Base-by-base conservation (phyloP, 2,888 invertebrate species). In the Sclerodermus sp. region DNA sequence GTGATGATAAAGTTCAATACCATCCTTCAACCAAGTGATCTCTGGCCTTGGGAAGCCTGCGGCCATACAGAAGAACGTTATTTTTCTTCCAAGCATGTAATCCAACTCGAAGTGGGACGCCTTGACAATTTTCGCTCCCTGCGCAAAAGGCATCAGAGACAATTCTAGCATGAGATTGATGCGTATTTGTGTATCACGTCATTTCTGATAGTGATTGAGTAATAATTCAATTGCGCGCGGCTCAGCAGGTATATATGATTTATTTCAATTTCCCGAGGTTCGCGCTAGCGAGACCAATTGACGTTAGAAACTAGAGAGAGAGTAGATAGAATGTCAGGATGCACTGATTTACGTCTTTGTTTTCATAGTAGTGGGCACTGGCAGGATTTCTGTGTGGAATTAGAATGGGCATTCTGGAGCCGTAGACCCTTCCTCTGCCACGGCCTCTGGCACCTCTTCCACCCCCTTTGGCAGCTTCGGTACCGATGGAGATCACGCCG, bases 1-100 rank as follows among this genome's bases (percentile, higher is more conserved):
- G 66, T 88, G 87, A 38, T 85, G 83, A 58, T 86, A 87, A n/a
- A 89, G 74, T 71, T 90, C 89, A 38, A 88, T 85, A 2, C 88
- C 88, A 69, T 90, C 88, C 71, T 89, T 89, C 67, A 85, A 86
- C 89, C 89, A 90, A 30, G 87, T 89, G 47, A 90, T 87, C 73
- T 87, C 86, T 1, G 89, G 89, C 50, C 88, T 76, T 1, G 89
- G 89, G 49, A 82, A 80, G 34, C 89, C 89, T 66, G 81, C 81
- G 0, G 89, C 89, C 82, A 87, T 86, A 68, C 89, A 90, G 70
- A 89, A 86, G 69, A 90, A 87, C 4, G 87, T 85, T 31, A 90
- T 87, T 76, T 89, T 90, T 54, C 89, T 82, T 12, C 89, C 89
- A 29, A 90, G 79, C 82, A 87, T 85, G 71, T 87, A 88, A 65